These are phyloP conservation scores for Drosophila repletoides DNA, from an alignment of 1,140 invertebrate species.

Conservation along the genomic window DNA sequence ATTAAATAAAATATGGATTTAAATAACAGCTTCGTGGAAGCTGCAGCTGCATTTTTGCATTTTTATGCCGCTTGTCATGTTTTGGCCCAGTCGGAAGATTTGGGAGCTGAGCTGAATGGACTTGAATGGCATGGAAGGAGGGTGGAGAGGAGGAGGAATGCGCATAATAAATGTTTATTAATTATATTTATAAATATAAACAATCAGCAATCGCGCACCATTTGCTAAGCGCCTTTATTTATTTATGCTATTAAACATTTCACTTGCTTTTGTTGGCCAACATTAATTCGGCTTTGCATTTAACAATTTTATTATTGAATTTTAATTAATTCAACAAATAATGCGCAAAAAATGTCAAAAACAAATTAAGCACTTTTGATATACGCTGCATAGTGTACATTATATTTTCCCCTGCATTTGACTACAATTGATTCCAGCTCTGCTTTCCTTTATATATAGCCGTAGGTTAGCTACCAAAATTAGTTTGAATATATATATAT, in stretches of 20 bases:
- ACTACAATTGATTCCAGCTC: background rate
- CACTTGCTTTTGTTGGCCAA: constrained; percentile 7
- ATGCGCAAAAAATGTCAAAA: constrained; percentile 35
- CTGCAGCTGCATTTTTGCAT: too few species aligned
- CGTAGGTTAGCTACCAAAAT: too few species aligned
- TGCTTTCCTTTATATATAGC: constrained; percentile 1
- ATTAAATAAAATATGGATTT: constrained; percentile 5
- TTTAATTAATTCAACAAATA: constrained; percentile 78
- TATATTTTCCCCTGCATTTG: background rate
- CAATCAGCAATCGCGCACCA: constrained; percentile 60
- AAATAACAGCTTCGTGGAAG: too few species aligned
- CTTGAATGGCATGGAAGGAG: background rate
- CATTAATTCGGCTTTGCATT: constrained; percentile 61
- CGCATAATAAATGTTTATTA: constrained; percentile 66
- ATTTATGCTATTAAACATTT: constrained; percentile 69
- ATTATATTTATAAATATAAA: constrained; percentile 72
- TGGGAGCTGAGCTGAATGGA: too few species aligned
- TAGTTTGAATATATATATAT: too few species aligned
- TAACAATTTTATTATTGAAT: constrained; percentile 74
- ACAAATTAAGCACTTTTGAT: constrained; percentile 31
- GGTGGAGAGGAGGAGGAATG: background rate
- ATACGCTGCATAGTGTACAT: background rate
- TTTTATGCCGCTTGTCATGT: constrained; percentile 2
- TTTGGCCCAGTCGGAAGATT: too few species aligned
- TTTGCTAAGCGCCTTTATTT: constrained; percentile 64